Evolutionary conservation across 2,113 vertebrate genomes (phyloP), one percentile per base, ranked within the genome.

Genomic region (Baryphthengus martii): DNA sequence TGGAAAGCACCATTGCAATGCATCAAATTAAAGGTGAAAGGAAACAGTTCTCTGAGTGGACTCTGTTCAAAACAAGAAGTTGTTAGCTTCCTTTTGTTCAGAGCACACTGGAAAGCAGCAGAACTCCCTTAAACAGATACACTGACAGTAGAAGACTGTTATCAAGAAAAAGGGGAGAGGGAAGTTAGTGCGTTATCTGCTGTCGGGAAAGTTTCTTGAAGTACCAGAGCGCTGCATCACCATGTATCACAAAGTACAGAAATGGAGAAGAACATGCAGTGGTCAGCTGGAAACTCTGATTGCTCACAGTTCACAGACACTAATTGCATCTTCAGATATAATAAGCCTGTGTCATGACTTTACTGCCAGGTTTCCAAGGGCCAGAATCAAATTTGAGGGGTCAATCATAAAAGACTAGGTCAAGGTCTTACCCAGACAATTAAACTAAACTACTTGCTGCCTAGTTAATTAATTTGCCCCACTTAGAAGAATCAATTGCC

Each of bases 261-360:
- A 47, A 71, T 28, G 55, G 37, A 81, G 24, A 77, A 47, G 24
- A 58, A 10, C 9, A 17, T 79, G 29, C 17, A n/a, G 6, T 53
- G 39, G 28, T 66, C 23, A 62, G 5, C 21, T 90, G 28, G 37
- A 76, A 90, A 58, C 14, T 87, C 12, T 80, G 17, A 61, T 35
- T 52, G 4, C 42, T 77, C 1, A 0, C 35, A 82, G n/a, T 50
- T 82, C 58, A 83, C 1, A 3, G 23, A 11, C 17, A 28, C 12
- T 31, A 61, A 16, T 25, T 76, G 19, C 23, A 61, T 56, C 49
- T 76, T 92, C 67, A 83, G 24, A 11, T 52, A 6, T 2, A 68
- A 65, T 35, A 82, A 59, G 6, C 11, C 26, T n/a, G 11, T 45
- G 19, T 44, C 0, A 0, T 4, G 3, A 59, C 31, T 67, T 3